Conservation (phyloP, 2,888 invertebrate species). For the Cryptus armator region DNA sequence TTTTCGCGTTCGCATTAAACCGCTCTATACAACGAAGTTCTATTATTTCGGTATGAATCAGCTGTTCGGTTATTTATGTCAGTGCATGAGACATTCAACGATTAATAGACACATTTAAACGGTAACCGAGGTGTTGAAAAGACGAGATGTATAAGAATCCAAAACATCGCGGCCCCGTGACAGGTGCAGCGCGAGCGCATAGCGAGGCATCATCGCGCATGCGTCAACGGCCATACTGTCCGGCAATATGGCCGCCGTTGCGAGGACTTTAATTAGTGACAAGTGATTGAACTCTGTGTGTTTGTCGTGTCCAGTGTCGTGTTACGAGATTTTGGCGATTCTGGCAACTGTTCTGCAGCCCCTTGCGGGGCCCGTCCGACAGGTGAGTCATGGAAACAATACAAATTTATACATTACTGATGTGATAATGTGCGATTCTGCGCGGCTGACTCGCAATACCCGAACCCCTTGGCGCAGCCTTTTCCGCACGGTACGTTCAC, state of each 20-base stretch:
- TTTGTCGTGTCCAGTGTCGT: slow-evolving; percentile 72
- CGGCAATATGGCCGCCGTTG: slow-evolving; percentile 80
- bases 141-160: not conserved
- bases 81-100: not conserved
- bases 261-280: slow-evolving; percentile 79
- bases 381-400: slow-evolving; percentile 71
- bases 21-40: not conserved
- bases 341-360: slow-evolving; percentile 61
- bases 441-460: slow-evolving; percentile 51
- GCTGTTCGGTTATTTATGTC: not conserved
- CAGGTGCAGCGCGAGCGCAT: slow-evolving; percentile 26
- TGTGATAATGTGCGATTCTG: slow-evolving; percentile 59
- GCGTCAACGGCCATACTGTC: slow-evolving; percentile 68
- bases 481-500: slow-evolving; percentile 37
- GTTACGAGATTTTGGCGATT: slow-evolving; percentile 62
- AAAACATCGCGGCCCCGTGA: slow-evolving; percentile 26
- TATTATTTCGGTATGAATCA: not conserved
- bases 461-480: slow-evolving; percentile 46
- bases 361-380: slow-evolving; percentile 68
- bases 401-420: slow-evolving; percentile 40
- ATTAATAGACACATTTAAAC: not conserved
- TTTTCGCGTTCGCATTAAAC: not conserved
- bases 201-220: slow-evolving; percentile 33
- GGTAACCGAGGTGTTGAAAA: not conserved
- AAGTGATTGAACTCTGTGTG: slow-evolving; percentile 77